phyloP scores from a whole-genome alignment of 2,113 vertebrate species.

The Calyptommatus sinebrachiatus region DNA sequence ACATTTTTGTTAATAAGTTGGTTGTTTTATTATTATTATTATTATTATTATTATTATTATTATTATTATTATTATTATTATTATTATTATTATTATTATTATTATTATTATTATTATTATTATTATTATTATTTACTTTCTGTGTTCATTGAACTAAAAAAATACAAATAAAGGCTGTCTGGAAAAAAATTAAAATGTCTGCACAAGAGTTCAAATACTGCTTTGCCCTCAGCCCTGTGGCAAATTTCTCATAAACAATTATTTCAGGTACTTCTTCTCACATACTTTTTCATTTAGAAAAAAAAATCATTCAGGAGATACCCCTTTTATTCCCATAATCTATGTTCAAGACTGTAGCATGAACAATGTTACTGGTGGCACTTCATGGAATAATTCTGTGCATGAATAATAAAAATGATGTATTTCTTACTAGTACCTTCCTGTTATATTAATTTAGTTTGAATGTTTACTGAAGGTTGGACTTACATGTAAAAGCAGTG shows the following conservation, averaged over 20 bases:
- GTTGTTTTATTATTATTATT: no score
- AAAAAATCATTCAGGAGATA: not conserved
- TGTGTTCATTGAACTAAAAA: not conserved
- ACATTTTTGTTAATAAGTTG: no score
- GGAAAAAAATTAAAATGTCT: not conserved
- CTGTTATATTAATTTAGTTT: not conserved
- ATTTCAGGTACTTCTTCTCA: not conserved
- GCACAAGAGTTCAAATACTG: not conserved
- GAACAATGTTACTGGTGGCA: not conserved
- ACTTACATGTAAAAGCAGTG: conserved; percentile 87
- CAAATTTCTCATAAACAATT: not conserved
- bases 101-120: not conserved
- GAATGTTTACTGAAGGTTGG: not conserved
- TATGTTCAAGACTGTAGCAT: no score
- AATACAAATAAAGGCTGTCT: conserved; percentile 26
- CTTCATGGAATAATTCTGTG: not conserved
- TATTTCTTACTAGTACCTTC: no score
- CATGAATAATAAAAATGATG: no score
- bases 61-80: not conserved
- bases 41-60: not conserved
- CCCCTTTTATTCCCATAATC: not conserved
- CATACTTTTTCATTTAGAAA: not conserved
- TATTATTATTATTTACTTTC: not conserved
- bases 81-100: not conserved
- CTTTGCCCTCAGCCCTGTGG: not conserved